These are phyloP conservation scores for Odontomachus brunneus DNA, from an alignment of 1,140 invertebrate genomes.

Conservation along the genomic window DNA sequence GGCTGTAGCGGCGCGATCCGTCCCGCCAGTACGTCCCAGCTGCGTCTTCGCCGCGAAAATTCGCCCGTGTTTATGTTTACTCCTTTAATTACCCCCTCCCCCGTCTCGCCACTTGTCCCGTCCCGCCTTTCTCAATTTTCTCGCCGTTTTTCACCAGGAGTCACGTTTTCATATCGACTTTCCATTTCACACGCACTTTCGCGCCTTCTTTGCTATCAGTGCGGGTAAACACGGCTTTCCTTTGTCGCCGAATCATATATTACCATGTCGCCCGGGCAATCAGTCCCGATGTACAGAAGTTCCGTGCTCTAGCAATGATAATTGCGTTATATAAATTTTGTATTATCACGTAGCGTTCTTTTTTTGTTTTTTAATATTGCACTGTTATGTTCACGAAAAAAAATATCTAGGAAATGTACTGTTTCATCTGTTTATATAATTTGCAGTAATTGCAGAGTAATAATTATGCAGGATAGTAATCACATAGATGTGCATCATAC, in stretches of 20 bases:
- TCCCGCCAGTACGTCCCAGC: conserved; percentile 7
- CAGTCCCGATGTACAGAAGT: background rate
- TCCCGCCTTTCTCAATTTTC: conserved; percentile 50
- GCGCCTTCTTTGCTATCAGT: background rate
- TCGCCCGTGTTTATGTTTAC: conserved; percentile 83
- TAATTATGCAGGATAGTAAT: background rate
- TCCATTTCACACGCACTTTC: background rate
- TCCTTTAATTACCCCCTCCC: conserved; percentile 77
- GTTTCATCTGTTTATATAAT: background rate
- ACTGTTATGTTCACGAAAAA: conserved; percentile 6
- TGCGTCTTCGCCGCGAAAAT: conserved; percentile 46
- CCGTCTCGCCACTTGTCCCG: conserved; percentile 12
- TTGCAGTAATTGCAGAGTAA: background rate
- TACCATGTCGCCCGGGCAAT: background rate
- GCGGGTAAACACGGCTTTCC: background rate
- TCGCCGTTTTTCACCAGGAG: conserved; percentile 25
- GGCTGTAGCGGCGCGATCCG: background rate
- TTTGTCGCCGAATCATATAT: conserved; percentile 1
- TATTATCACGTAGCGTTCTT: conserved; percentile 33
- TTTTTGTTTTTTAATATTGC: conserved; percentile 34
- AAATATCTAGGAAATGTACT: background rate
- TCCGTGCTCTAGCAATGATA: conserved; percentile 7
- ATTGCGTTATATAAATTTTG: conserved; percentile 55
- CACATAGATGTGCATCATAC: background rate
- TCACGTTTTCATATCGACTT: no score